Percentiles rank a stretch among this genome's conserved stretches.
phyloP scores from a whole-genome alignment of 2,888 invertebrate genomes.

The Rhyacophila evoluta region DNA sequence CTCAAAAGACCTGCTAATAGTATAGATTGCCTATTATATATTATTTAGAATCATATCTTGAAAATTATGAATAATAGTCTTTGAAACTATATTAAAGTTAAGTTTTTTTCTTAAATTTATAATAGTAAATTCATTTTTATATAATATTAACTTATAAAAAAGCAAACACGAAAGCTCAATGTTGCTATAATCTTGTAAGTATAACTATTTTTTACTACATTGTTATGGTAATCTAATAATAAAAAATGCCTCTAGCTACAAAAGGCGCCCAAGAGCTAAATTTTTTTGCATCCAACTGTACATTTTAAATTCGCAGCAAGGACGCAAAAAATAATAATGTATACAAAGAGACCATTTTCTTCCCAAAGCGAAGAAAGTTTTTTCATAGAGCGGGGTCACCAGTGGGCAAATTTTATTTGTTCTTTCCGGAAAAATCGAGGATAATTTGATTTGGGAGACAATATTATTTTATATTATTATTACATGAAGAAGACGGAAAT shows the following conservation, averaged over 20 bases:
- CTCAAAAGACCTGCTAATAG: too few relatives aligned
- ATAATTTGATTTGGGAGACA: constrained; percentile 50
- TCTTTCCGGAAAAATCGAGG: constrained; percentile 31
- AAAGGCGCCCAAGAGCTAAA: not conserved
- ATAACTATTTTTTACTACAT: too few relatives aligned
- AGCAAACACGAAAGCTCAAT: too few relatives aligned
- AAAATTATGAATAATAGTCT: too few relatives aligned
- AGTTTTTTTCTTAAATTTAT: too few relatives aligned
- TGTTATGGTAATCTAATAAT: not conserved
- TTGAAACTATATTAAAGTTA: too few relatives aligned
- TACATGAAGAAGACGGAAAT: constrained; percentile 13
- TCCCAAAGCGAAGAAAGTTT: not conserved
- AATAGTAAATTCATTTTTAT: too few relatives aligned
- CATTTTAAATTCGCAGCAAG: not conserved
- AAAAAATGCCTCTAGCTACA: not conserved
- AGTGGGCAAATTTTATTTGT: not conserved
- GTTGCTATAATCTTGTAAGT: too few relatives aligned
- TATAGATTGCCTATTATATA: too few relatives aligned
- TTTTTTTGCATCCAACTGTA: not conserved
- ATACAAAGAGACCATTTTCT: not conserved
- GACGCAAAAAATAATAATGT: not conserved
- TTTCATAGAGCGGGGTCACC: not conserved
- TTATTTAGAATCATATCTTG: too few relatives aligned
- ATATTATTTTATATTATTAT: constrained; percentile 31
- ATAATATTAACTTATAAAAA: too few relatives aligned